Conservation (phyloP, 23 tunicate species). For the Clavelina lepadiformis region DNA sequence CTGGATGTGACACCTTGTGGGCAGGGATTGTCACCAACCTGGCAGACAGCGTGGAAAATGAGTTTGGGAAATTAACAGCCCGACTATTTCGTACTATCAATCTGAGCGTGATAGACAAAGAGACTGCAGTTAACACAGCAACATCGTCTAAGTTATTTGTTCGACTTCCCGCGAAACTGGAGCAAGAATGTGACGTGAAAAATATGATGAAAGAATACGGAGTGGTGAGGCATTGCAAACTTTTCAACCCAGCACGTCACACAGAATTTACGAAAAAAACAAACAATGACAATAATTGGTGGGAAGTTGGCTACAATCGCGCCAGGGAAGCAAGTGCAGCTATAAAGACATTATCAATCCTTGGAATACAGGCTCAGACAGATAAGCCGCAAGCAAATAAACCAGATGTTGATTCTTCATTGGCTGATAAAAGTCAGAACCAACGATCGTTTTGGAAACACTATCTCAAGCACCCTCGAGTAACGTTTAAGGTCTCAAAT, state of each 20-base stretch:
- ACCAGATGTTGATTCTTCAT: no score
- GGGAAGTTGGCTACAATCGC: slow-evolving; percentile 15
- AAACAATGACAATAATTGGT: slow-evolving; percentile 3
- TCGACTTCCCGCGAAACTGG: not conserved
- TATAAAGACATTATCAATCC: no score
- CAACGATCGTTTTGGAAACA: slow-evolving; percentile 11
- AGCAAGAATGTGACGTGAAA: not conserved
- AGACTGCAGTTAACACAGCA: not conserved
- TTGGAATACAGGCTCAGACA: no score
- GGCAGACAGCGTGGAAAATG: slow-evolving; percentile 35
- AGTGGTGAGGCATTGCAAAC: slow-evolving; percentile 5
- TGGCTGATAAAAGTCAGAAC: no score
- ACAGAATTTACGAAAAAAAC: not conserved
- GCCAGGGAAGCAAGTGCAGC: slow-evolving; percentile 20
- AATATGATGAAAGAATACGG: slow-evolving; percentile 18
- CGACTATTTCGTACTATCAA: slow-evolving; percentile 44
- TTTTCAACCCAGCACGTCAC: no score
- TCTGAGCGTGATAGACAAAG: not conserved
- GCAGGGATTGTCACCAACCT: slow-evolving; percentile 61
- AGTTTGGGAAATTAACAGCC: slow-evolving; percentile 35
- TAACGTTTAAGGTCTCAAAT: slow-evolving; percentile 16
- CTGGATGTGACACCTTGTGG: slow-evolving; percentile 69
- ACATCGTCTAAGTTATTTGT: not conserved
- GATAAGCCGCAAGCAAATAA: no score
- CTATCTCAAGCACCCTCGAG: slow-evolving; percentile 43